A percentile compares a stretch with the other conserved stretches of the same genome.
Conservation (phyloP, 2,113 vertebrate genomes). For the Phycodurus eques region DNA sequence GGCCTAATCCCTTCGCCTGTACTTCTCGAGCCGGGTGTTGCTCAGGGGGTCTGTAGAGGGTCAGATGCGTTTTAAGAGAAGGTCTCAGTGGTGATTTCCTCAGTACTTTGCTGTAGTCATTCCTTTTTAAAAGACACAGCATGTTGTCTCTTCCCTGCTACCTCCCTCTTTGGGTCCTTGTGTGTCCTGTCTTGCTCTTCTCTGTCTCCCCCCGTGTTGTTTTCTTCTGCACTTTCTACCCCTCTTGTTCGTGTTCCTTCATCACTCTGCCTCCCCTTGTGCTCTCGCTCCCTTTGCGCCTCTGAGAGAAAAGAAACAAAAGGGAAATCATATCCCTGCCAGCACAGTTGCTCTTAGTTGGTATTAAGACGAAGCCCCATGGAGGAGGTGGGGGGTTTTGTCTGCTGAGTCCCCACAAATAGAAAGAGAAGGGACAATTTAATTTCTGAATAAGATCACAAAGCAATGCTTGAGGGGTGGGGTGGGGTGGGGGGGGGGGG, state of each 20-base stretch:
- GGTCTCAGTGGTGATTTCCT: constrained; percentile 66
- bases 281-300: constrained; percentile 39
- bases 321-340: constrained; percentile 59
- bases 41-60: constrained; percentile 59
- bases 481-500: constrained; percentile 2
- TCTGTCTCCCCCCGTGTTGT: constrained; percentile 40
- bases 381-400: constrained; percentile 31
- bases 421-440: constrained; percentile 45
- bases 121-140: constrained; percentile 63
- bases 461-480: constrained; percentile 10
- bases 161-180: constrained; percentile 28
- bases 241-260: constrained; percentile 42
- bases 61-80: constrained; percentile 67
- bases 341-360: constrained; percentile 54
- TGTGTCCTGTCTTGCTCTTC: constrained; percentile 33
- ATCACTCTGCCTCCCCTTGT: constrained; percentile 41
- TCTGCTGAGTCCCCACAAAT: constrained; percentile 42
- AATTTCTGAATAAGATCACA: constrained; percentile 14
- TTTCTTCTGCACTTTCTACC: constrained; percentile 33
- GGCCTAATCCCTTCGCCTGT: constrained; percentile 70
- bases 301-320: constrained; percentile 53
- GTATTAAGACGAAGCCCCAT: constrained; percentile 53
- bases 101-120: constrained; percentile 52
- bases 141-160: constrained; percentile 25
- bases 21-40: constrained; percentile 67